Percentiles rank a stretch among this genome's conserved stretches.
Conservation (phyloP, 2,113 vertebrate species). For the Carollia perspicillata region DNA sequence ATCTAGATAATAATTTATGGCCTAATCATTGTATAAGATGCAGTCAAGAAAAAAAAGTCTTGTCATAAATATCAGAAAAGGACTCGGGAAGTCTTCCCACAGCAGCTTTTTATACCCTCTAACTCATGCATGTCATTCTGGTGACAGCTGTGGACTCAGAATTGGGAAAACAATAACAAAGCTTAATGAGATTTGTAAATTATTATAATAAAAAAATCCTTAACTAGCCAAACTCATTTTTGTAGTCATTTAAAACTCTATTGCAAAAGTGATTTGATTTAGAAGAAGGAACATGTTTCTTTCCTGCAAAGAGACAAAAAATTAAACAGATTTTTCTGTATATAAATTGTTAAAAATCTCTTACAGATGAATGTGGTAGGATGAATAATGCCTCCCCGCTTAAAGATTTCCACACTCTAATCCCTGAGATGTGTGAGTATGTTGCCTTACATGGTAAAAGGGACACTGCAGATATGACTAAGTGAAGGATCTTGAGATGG, state of each 20-base stretch:
- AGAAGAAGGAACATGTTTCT: conserved; percentile 69
- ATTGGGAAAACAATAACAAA: conserved; percentile 68
- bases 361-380: background rate
- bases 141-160: conserved; percentile 62
- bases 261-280: conserved; percentile 61
- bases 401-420: background rate
- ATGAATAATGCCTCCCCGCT: background rate
- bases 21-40: conserved; percentile 37
- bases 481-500: background rate
- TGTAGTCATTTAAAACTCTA: conserved; percentile 64
- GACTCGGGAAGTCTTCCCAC: background rate
- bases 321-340: background rate
- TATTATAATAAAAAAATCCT: conserved; percentile 59
- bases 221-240: conserved; percentile 69
- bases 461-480: background rate
- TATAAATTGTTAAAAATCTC: conserved; percentile 43
- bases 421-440: background rate
- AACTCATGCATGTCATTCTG: conserved; percentile 20
- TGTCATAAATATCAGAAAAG: conserved; percentile 25
- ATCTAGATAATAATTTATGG: background rate
- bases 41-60: background rate
- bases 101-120: conserved; percentile 19
- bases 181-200: conserved; percentile 74
- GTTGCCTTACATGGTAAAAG: background rate
- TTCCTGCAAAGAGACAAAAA: conserved; percentile 44